Base-by-base conservation (phyloP, 2,797 vertebrate species). In the Enteromius paludinosus region DNA sequence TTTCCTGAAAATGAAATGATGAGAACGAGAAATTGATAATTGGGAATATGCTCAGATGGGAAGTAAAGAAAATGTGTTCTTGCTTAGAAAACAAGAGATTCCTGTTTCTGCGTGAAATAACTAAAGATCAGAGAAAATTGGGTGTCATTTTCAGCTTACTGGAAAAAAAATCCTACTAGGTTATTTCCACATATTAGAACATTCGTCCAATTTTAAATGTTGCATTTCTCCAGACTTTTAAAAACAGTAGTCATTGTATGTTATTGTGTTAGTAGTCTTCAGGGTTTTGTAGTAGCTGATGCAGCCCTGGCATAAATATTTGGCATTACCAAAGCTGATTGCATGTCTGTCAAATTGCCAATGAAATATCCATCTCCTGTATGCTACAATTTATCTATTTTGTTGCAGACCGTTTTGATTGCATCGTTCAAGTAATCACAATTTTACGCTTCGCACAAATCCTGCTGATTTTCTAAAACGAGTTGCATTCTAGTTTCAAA, bases 371-470 rank as follows among this genome's bases (percentile, higher is more conserved):
- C 8, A 35, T 77, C 56, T 11, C n/a, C 68, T 84, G 71, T 72
- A n/a, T 78, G 25, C 74, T 25, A 23, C n/a, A 23, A 43, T 86
- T 64, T 71, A 61, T 66, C 81, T 84, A 72, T 82, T 83, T 69
- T 78, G 25, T 69, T 49, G 81, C 68, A 59, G 11, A 52, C n/a
- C 1, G 18, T 18, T 82, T 80, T 69, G 68, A 84, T 84, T 79
- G 43, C 62, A 73, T 49, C 49, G 59, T 68, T 52, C 49, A 72
- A 9, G 18, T 69, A 83, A 79, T 72, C 47, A 66, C n/a, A 33
- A 65, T 72, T 33, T 59, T 71, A n/a, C 0, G 8, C 20, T 66
- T 68, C 6, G 38, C 41, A 66, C 45, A 80, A 61, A 66, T 65
- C 65, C 45, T 70, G 28, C 28, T 35, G 80, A 79, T 45, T 81